Evolutionary conservation across 2,113 vertebrate genomes (phyloP).

Genomic region (Tiliqua scincoides): DNA sequence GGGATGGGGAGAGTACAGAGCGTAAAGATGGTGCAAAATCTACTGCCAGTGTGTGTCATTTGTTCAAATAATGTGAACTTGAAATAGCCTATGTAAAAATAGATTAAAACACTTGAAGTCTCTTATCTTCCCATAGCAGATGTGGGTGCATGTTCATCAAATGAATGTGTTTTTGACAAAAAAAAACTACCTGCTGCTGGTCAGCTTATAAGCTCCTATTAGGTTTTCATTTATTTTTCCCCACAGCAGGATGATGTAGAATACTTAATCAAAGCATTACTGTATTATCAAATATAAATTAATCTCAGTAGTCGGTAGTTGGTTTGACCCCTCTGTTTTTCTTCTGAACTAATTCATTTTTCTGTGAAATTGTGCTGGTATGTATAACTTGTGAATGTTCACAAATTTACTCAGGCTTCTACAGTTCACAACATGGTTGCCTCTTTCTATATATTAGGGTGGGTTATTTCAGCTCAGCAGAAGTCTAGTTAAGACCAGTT

Average conservation of each 20-base stretch:
- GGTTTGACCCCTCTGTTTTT: constrained; percentile 35
- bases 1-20: neutral
- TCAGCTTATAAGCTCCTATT: neutral
- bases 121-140: neutral
- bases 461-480: neutral
- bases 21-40: neutral
- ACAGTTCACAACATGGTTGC: neutral
- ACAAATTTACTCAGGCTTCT: neutral
- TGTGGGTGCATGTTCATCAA: constrained; percentile 6
- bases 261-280: neutral
- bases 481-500: neutral
- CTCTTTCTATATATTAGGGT: neutral
- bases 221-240: neutral
- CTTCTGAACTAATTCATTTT: constrained; percentile 18
- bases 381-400: neutral
- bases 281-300: neutral
- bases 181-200: neutral
- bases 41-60: neutral
- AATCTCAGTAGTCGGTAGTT: constrained; percentile 7
- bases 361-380: neutral
- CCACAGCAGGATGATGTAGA: too few species aligned
- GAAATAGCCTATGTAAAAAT: neutral
- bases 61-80: constrained; percentile 5
- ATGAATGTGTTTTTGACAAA: rapidly evolving
- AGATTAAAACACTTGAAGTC: neutral